Conservation (phyloP, 2,797 vertebrate species). For the Danio choprae region DNA sequence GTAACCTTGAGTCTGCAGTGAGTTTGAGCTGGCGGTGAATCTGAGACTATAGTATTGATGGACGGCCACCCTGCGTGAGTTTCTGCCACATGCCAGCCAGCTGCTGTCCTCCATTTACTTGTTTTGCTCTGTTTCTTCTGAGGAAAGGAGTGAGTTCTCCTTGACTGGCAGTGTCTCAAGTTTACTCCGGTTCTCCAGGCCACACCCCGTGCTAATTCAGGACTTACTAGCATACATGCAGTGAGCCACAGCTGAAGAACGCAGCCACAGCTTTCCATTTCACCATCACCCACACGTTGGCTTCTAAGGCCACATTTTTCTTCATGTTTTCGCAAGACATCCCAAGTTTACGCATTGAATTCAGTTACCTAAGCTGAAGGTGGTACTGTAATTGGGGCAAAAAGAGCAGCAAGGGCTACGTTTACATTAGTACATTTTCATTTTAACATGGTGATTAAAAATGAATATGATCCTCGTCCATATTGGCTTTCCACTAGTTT, state of each 20-base stretch:
- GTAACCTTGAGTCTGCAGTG: not conserved
- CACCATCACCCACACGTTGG: conserved; percentile 15
- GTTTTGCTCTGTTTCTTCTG: conserved; percentile 13
- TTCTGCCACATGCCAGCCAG: conserved; percentile 79
- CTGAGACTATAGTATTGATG: conserved; percentile 52
- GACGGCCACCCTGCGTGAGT: conserved; percentile 42
- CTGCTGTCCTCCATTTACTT: conserved; percentile 64
- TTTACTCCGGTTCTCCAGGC: conserved; percentile 19
- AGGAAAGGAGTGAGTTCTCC: conserved; percentile 40
- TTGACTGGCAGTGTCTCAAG: conserved; percentile 44
- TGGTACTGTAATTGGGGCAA: not conserved
- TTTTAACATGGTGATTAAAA: too few species aligned
- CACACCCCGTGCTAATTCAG: conserved; percentile 65
- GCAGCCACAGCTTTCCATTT: conserved; percentile 38
- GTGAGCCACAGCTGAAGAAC: conserved; percentile 58
- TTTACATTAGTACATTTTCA: too few species aligned
- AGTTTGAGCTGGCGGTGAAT: conserved; percentile 35
- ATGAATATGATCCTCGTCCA: too few species aligned
- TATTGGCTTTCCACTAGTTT: too few species aligned
- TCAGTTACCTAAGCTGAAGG: not conserved
- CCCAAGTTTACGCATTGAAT: not conserved
- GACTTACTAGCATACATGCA: conserved; percentile 68
- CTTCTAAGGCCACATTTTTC: not conserved
- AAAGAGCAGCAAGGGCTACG: not conserved
- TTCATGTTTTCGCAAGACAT: not conserved